Evolutionary conservation across 1,140 invertebrate genomes (phyloP), one percentile per base, ranked within the genome.

Genomic region (Formica exsecta): DNA sequence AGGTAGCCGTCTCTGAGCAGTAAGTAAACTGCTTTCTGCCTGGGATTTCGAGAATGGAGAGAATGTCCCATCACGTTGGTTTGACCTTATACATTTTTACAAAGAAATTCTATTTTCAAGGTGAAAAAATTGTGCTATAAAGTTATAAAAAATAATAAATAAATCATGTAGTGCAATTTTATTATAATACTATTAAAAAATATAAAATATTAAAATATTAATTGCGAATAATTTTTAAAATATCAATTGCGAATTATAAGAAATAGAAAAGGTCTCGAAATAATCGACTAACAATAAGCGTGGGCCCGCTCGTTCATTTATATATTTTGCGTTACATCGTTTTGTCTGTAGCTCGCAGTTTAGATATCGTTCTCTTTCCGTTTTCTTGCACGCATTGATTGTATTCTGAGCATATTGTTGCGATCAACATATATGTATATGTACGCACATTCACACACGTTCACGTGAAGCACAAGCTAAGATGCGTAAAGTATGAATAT

Each of bases 211-310:
- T 62, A 13, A 13, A 64, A 32, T 64, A 44, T 41, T 62, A 76
- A 13, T 16, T 29, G 19, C 13, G 6, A 57, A 74, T 51, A 51
- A 16, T 51, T 51, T 2, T 13, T 13, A 13, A 1, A 48, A 13
- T 48, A 48, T 48, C 13, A 86, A 73, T 74, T 62, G 86, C 64
- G 73, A 80, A 41, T 19, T 70, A 0, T n/a, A 32, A 38, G 38
- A 70, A 70, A 25, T 25, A 59, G 76, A 38, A 41, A 70, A 19
- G 9, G 48, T 9, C 11, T 32, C n/a, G 59, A 86, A 88, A 90
- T 88, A 77, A 90, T 85, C 85, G 85, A 89, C 81, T 76, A 22
- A 22, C 22, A 22, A 22, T 22, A 91, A 77, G 44, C 75, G 51
- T 36, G 66, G n/a, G 44, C 9, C 3, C 57, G 19, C 71, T 51